Evolutionary conservation across 2,113 vertebrate genomes (phyloP).

Genomic region (Callipepla californica): DNA sequence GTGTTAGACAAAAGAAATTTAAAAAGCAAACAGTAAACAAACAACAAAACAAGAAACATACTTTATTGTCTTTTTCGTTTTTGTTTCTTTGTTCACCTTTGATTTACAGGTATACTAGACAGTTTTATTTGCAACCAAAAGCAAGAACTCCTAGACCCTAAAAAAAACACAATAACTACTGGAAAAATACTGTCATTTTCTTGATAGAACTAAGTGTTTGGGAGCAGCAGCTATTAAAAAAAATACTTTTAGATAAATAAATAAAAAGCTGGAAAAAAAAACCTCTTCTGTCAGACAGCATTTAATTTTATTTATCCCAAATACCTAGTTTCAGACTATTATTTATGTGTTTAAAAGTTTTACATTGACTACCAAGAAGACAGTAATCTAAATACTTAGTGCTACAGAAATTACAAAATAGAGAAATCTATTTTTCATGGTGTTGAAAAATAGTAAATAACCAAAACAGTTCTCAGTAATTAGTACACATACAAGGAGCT

Average conservation of each 20-base stretch:
- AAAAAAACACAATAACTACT: neutral
- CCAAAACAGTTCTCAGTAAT: neutral
- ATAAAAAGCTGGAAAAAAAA: neutral
- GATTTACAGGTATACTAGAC: neutral
- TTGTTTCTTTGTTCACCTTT: neutral
- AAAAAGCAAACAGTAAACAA: neutral
- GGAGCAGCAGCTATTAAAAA: neutral
- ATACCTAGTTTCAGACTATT: neutral
- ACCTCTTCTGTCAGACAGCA: neutral
- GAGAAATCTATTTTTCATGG: neutral
- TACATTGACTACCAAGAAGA: neutral
- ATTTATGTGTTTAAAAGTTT: neutral
- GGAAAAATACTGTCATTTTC: neutral
- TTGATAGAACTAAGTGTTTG: neutral
- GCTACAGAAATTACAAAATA: neutral
- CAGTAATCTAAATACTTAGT: neutral
- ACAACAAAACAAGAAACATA: neutral
- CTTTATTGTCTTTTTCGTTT: neutral
- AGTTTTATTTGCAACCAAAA: neutral
- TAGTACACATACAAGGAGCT: neutral
- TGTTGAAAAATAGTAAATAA: neutral
- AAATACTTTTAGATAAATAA: too few relatives aligned
- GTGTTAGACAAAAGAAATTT: neutral
- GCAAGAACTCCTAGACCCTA: neutral
- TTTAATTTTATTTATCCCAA: neutral